Evolutionary conservation across 2,797 vertebrate genomes (phyloP), one percentile per base, ranked within the genome.

Genomic region (Pelochelys cantorii): DNA sequence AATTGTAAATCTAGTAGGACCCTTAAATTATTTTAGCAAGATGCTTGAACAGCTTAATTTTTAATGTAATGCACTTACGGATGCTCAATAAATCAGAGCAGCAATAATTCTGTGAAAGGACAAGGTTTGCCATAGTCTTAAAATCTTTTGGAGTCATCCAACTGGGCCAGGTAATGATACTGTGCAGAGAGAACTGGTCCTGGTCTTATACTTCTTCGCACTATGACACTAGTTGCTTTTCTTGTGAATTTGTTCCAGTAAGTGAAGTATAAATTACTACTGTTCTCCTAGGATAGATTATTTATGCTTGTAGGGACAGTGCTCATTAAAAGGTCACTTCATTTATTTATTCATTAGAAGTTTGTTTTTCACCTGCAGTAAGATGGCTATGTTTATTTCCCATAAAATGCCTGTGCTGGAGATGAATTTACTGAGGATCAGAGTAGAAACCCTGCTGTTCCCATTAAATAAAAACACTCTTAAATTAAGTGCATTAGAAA

Each of bases 361-460:
- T 0, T 54, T 88, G 93, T 71, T 34, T 37, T 93, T 90, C 88
- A 2, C 71, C 25, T 91, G 34, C 81, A 20, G 79, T 55, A 37
- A 62, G 54, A 68, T 83, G 29, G 11, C 5, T 92, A 59, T 93
- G 62, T 92, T 94, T 88, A 79, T 53, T 93, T 34, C 93, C 82
- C 53, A 79, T 90, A 87, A 95, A 84, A 95, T 88, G 27, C 0
- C 78, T 71, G 57, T 55, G 15, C 12, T 62, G 85, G 83, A 77
- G 92, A 93, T 81, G 75, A 84, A 89, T 93, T 95, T 96, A 93
- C 86, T 88, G 86, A 48, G 25, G n/a, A 75, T 87, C n/a, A 68
- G n/a, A 53, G 25, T 82, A 62, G 25, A 93, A 94, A 93, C 89
- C 62, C 2, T 87, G 18, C 92, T 92, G 54, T 88, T 95, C 29